These are phyloP conservation scores for Origma solitaria DNA, from an alignment of 2,113 vertebrate species.

Conservation along the genomic window DNA sequence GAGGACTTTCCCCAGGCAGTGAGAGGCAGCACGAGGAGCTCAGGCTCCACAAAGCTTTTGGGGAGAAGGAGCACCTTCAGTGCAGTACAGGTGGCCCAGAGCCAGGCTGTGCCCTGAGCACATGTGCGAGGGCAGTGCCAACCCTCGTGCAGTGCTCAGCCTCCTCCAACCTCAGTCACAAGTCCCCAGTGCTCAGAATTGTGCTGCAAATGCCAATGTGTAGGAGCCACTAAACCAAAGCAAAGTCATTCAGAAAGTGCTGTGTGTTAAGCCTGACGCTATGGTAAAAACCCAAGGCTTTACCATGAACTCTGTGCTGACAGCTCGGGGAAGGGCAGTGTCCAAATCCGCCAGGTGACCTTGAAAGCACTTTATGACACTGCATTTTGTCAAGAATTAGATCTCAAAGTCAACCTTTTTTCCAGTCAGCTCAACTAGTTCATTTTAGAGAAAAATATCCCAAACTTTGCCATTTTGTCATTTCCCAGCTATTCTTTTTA, in stretches of 20 bases:
- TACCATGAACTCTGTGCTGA: not conserved
- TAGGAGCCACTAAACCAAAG: not conserved
- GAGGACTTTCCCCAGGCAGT: not conserved
- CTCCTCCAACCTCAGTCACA: too few species aligned
- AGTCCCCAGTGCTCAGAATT: not conserved
- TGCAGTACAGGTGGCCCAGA: too few species aligned
- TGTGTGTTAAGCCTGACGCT: not conserved
- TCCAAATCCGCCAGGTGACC: not conserved
- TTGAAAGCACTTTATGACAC: not conserved
- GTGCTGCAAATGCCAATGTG: not conserved
- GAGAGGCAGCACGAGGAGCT: not conserved
- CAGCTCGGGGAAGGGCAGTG: not conserved
- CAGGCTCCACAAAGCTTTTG: too few species aligned
- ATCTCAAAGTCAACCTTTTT: not conserved
- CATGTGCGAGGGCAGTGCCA: too few species aligned
- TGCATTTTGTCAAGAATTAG: not conserved
- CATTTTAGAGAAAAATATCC: not conserved
- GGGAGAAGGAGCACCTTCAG: too few species aligned
- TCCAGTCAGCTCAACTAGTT: not conserved
- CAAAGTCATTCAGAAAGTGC: not conserved
- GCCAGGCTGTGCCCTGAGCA: too few species aligned
- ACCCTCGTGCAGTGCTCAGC: too few species aligned
- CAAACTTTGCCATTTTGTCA: not conserved
- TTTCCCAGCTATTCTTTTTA: not conserved
- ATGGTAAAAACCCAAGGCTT: not conserved